Evolutionary conservation across 1,140 invertebrate genomes (phyloP), one percentile per base, ranked within the genome.

Genomic region (Triops longicaudatus): DNA sequence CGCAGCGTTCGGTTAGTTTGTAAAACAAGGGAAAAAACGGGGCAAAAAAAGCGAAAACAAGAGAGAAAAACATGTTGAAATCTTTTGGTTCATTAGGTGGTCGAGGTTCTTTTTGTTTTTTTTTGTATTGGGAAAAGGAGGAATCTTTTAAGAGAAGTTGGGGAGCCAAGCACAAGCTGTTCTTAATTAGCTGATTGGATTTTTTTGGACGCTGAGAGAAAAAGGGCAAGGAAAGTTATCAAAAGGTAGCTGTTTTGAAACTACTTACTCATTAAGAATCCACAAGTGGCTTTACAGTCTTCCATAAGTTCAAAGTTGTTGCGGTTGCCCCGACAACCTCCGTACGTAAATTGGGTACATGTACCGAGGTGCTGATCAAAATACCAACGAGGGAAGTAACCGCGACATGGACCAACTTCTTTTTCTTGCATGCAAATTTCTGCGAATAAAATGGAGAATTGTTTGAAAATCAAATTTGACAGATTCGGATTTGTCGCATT

Each of bases 311-410:
- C 85, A 85, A 96, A 97, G 85, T 95, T 96, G 83, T 97, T 97
- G 80, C 88, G 87, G 83, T 93, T 95, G n/a, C 93, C 93, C 63
- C 91, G 87, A 82, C 96, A 98, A 72, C 96, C 95, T 26, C 93
- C 91, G 85, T 95, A 98, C 26, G 85, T 86, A 83, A 98, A 98
- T 26, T 90, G 88, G 27, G 91, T 84, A 83, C 95, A 98, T 83
- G 89, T 91, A 73, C 88, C 85, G 81, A 90, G 89, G 27, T 85
- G 84, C 0, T 87, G 81, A 83, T 95, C 90, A 84, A 92, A 98
- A 75, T 91, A 90, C 91, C 92, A 98, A 72, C 93, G 88, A 80
- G 90, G 88, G 82, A 93, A 94, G 80, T 88, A 88, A 1, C 92
- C 93, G 74, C 91, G 87, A 83, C 96, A 98, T 0, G 92, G 92